Conservation (phyloP, 2,113 vertebrate genomes). For the Halichoeres trimaculatus region DNA sequence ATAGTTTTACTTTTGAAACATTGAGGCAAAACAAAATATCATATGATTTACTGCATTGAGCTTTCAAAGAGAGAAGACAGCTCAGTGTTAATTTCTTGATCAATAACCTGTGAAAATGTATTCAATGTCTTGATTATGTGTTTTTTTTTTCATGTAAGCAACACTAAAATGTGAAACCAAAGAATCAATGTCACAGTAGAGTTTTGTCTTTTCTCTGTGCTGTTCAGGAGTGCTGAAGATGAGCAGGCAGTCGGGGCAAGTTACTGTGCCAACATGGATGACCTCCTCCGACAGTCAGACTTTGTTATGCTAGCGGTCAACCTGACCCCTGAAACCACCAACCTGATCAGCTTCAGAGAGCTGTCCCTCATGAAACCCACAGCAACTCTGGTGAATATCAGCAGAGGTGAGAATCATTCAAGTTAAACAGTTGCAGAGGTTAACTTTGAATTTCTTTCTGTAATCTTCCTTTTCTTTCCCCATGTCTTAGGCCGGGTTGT, state of each 20-base stretch:
- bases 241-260: conserved; percentile 54
- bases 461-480: neutral
- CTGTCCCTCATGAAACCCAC: conserved; percentile 77
- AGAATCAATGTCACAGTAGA: neutral
- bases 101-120: too few relatives aligned
- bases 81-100: neutral
- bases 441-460: neutral
- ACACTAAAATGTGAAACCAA: too few relatives aligned
- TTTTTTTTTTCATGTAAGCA: neutral
- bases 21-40: neutral
- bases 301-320: conserved; percentile 66
- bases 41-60: neutral
- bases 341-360: conserved; percentile 68
- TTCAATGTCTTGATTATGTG: neutral
- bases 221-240: conserved; percentile 55
- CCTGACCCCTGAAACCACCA: conserved; percentile 59
- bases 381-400: conserved; percentile 76
- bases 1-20: neutral
- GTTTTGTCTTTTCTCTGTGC: neutral
- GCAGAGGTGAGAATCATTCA: conserved; percentile 58
- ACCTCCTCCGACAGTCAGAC: conserved; percentile 66
- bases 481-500: conserved; percentile 74
- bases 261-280: conserved; percentile 61
- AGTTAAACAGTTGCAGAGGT: neutral
- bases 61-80: neutral